phyloP scores from a whole-genome alignment of 2,113 vertebrate genomes.

The Scopus umbretta region DNA sequence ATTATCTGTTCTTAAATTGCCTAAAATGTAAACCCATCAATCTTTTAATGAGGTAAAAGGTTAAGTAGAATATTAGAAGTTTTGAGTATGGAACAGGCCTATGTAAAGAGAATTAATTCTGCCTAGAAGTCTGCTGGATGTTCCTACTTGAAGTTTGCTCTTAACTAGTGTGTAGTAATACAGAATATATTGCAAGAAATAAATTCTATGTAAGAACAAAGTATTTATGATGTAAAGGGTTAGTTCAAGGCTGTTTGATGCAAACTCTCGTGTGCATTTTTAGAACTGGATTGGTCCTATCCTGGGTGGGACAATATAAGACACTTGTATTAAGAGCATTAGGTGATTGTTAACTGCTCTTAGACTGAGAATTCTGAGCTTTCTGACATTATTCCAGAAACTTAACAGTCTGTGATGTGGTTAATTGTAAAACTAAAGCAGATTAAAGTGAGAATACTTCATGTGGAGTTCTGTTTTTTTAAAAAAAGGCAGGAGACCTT shows the following conservation, averaged over 20 bases:
- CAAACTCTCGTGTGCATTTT: not conserved
- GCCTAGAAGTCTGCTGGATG: not conserved
- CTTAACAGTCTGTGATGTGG: not conserved
- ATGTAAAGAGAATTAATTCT: not conserved
- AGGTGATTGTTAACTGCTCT: not conserved
- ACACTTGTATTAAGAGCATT: not conserved
- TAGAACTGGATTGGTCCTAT: not conserved
- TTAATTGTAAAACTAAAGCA: constrained; percentile 10
- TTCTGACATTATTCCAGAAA: not conserved
- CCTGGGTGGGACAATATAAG: not conserved
- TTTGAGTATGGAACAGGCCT: not conserved
- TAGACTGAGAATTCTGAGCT: not conserved
- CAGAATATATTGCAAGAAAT: not conserved
- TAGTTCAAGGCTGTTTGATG: not conserved
- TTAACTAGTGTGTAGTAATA: not conserved
- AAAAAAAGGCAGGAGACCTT: not conserved
- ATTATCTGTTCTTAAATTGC: constrained; percentile 57
- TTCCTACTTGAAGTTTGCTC: not conserved
- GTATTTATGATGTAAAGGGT: not conserved
- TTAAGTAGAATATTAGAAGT: constrained; percentile 28
- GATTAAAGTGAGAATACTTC: not conserved
- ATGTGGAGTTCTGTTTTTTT: not conserved
- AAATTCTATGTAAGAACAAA: not conserved
- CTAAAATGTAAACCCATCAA: constrained; percentile 42
- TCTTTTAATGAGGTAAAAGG: constrained; percentile 59